Evolutionary conservation across 2,888 invertebrate genomes (phyloP).

Genomic region (Leptinotarsa haldemani): DNA sequence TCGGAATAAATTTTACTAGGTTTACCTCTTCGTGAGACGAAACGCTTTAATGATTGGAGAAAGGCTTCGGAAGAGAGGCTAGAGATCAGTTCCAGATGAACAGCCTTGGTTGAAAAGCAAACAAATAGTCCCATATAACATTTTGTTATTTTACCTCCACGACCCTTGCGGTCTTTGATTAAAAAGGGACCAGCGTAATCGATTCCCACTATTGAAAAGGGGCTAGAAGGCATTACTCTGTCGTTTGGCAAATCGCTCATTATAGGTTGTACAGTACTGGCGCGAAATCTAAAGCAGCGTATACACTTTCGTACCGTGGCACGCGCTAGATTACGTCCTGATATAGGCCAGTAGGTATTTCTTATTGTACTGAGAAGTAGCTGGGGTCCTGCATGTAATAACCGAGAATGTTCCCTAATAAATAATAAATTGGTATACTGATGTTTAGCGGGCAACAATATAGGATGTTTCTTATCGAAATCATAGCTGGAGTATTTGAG

Average conservation of each 20-base stretch:
- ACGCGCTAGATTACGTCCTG: conserved; percentile 26
- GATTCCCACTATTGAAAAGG: conserved; percentile 26
- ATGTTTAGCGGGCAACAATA: conserved; percentile 29
- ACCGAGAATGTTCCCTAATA: conserved; percentile 21
- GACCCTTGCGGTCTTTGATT: conserved; percentile 25
- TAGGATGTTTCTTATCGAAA: conserved; percentile 37
- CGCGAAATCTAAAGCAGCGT: conserved; percentile 26
- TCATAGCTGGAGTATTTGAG: conserved; percentile 30
- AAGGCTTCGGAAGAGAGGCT: conserved; percentile 43
- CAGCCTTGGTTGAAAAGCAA: conserved; percentile 35
- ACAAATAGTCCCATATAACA: conserved; percentile 34
- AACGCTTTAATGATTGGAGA: conserved; percentile 43
- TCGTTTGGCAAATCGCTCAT: conserved; percentile 37
- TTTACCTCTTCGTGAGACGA: conserved; percentile 42
- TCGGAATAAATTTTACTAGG: conserved; percentile 42
- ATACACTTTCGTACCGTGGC: conserved; percentile 28
- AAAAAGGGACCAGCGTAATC: conserved; percentile 37
- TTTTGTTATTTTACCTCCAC: conserved; percentile 32
- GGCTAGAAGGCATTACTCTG: conserved; percentile 27
- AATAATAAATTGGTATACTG: conserved; percentile 24
- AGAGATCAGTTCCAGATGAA: conserved; percentile 44
- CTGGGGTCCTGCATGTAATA: conserved; percentile 34
- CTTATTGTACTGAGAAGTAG: conserved; percentile 24
- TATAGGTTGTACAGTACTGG: conserved; percentile 21
- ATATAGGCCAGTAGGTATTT: conserved; percentile 24